Percentiles rank a stretch among this genome's conserved stretches.
phyloP scores from a whole-genome alignment of 2,797 vertebrate species.

The Aselliscus stoliczkanus region DNA sequence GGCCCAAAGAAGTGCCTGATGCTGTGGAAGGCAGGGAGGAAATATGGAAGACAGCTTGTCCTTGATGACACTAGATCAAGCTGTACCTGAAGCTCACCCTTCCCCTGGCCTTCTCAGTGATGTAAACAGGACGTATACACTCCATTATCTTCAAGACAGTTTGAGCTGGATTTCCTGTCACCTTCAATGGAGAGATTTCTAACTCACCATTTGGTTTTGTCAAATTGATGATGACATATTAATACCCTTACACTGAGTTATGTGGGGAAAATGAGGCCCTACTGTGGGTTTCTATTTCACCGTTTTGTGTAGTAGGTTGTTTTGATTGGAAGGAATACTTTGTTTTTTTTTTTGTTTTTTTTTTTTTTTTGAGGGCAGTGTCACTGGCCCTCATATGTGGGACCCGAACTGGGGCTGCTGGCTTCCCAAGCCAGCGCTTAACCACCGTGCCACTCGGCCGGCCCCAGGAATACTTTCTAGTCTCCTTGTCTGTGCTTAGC shows the following conservation, averaged over 20 bases:
- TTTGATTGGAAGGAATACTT: background rate
- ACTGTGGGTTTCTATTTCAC: background rate
- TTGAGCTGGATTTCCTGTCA: background rate
- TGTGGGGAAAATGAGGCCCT: background rate
- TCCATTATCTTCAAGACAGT: background rate
- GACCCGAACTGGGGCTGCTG: no score
- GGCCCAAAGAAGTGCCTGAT: background rate
- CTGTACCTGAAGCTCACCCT: background rate
- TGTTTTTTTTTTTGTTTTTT: no score
- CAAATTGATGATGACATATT: background rate
- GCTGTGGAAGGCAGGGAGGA: background rate
- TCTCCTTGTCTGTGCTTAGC: background rate
- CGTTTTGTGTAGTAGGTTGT: background rate
- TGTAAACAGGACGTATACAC: background rate
- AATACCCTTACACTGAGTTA: background rate
- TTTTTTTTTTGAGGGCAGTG: no score
- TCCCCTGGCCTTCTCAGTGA: background rate
- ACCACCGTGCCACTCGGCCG: no score
- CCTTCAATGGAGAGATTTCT: background rate
- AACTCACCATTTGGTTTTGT: background rate
- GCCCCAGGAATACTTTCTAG: no score
- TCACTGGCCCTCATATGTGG: no score
- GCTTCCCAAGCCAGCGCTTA: no score
- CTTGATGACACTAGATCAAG: background rate
- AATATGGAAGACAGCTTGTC: background rate